Conservation (phyloP, 1,140 invertebrate species). For the Zelostemma sp. region DNA sequence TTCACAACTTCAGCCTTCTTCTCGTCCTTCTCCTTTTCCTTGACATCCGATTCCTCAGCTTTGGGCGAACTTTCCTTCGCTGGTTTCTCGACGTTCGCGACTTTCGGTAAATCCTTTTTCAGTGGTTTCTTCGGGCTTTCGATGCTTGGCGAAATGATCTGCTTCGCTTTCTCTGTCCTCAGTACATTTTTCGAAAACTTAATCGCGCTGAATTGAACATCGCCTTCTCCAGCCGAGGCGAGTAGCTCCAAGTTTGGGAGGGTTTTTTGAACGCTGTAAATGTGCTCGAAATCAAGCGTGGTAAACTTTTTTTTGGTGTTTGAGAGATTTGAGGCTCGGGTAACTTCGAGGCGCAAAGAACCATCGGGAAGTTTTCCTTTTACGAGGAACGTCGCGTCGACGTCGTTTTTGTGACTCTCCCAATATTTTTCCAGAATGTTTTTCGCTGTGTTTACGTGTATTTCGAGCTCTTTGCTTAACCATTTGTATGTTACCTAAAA, state of each 20-base stretch:
- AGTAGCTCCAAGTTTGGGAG: conserved; percentile 57
- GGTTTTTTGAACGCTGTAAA: conserved; percentile 66
- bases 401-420: conserved; percentile 49
- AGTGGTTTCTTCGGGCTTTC: not conserved
- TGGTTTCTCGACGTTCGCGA: conserved; percentile 11
- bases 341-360: conserved; percentile 60
- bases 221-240: conserved; percentile 49
- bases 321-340: conserved; percentile 51
- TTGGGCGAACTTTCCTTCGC: conserved; percentile 4
- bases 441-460: conserved; percentile 66
- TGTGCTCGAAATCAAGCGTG: conserved; percentile 60
- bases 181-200: conserved; percentile 54
- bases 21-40: conserved; percentile 12
- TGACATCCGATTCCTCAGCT: not conserved
- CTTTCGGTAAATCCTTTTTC: not conserved
- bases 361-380: conserved; percentile 58
- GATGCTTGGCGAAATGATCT: too few relatives aligned
- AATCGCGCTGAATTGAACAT: conserved; percentile 60
- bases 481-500: conserved; percentile 67
- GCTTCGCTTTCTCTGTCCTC: conserved; percentile 50
- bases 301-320: conserved; percentile 57
- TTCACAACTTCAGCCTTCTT: conserved; percentile 17
- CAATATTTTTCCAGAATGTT: conserved; percentile 59
- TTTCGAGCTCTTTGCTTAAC: conserved; percentile 62
- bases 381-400: conserved; percentile 57